These are phyloP conservation scores for Zhuqinia jingwanae DNA, from an alignment of 2,888 invertebrate genomes.

Conservation along the genomic window DNA sequence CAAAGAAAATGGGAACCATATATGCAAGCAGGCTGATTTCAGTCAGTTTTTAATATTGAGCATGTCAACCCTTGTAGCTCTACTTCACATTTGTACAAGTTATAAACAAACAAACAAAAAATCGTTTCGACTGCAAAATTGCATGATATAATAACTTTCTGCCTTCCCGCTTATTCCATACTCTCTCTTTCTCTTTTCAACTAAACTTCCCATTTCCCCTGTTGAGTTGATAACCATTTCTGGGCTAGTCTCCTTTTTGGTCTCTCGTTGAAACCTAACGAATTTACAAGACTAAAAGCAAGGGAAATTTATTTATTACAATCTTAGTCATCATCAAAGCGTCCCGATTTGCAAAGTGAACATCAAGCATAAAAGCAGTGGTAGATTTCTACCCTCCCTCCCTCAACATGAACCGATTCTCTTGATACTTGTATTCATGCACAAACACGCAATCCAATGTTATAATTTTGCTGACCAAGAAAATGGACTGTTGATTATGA, in stretches of 20 bases:
- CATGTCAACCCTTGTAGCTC: no score
- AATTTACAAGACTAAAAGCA: no score
- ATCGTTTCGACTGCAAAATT: neutral
- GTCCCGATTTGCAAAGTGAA: neutral
- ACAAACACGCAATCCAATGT: neutral
- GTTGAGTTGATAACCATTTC: neutral
- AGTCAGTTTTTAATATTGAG: no score
- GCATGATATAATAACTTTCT: constrained; percentile 1
- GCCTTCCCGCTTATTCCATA: neutral
- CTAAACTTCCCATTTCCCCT: neutral
- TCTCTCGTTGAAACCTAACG: neutral
- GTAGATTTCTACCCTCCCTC: neutral
- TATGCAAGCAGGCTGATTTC: no score
- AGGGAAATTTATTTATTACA: no score
- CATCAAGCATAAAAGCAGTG: neutral
- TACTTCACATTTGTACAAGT: no score
- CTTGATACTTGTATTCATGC: neutral
- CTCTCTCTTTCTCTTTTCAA: neutral
- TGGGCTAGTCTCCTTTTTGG: neutral
- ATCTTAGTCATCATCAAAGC: neutral
- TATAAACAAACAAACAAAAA: no score
- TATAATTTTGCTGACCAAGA: neutral
- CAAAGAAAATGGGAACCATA: no score
- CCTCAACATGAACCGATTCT: neutral
- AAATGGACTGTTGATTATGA: constrained; percentile 49